Conservation (phyloP, 2,888 invertebrate species). For the Dysmachus trigonus region DNA sequence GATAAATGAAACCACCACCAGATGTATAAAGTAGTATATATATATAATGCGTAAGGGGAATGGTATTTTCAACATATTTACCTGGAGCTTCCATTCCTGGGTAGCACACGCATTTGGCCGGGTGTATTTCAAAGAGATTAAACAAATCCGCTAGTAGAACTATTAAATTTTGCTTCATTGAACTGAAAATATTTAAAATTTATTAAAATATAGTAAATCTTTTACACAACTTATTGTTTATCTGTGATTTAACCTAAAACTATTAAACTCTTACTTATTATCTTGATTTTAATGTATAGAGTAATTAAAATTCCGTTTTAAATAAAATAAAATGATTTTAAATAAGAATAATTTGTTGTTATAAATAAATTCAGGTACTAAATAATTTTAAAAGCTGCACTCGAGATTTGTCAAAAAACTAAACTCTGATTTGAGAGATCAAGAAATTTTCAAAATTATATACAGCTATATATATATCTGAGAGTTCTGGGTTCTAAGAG, state of each 20-base stretch:
- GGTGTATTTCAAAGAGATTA: constrained; percentile 91
- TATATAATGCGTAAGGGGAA: not conserved
- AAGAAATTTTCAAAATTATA: too few species aligned
- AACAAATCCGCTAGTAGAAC: constrained; percentile 94
- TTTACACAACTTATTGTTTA: not conserved
- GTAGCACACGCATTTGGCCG: constrained; percentile 85
- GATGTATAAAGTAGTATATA: not conserved
- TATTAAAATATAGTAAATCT: not conserved
- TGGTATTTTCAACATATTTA: not conserved
- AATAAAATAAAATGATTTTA: too few species aligned
- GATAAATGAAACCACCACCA: constrained; percentile 31
- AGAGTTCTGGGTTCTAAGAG: too few species aligned
- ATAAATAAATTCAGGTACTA: too few species aligned
- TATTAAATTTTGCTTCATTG: constrained; percentile 90
- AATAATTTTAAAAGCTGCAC: too few species aligned
- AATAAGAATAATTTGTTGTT: too few species aligned
- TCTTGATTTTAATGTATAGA: not conserved
- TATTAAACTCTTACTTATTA: not conserved
- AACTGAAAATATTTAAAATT: constrained; percentile 68
- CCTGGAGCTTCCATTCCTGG: constrained; percentile 73
- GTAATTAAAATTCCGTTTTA: not conserved
- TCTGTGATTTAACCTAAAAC: not conserved
- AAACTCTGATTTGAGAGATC: too few species aligned
- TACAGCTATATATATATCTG: too few species aligned
- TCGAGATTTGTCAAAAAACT: too few species aligned